phyloP scores from a whole-genome alignment of 2,888 invertebrate species.

The Byasa hedistus region DNA sequence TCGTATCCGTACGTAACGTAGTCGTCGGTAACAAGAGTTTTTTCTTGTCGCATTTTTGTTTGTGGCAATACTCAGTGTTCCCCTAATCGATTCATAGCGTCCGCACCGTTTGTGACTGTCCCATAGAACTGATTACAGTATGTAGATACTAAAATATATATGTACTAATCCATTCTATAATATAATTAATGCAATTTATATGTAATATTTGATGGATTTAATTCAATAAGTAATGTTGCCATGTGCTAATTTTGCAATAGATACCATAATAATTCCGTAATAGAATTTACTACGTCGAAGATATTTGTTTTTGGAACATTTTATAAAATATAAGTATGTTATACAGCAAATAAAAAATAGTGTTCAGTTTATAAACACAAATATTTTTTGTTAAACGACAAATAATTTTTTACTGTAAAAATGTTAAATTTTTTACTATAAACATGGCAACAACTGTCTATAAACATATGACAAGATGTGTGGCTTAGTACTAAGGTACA shows the following conservation, averaged over 20 bases:
- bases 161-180: not conserved
- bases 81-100: not conserved
- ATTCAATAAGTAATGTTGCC: not conserved
- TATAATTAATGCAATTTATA: not conserved
- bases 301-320: too few relatives aligned
- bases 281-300: too few relatives aligned
- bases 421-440: too few relatives aligned
- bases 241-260: conserved; percentile 1
- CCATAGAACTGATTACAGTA: conserved; percentile 6
- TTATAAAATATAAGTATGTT: too few relatives aligned
- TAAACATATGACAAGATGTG: not conserved
- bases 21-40: too few relatives aligned
- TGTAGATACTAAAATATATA: not conserved
- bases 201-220: not conserved
- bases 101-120: conserved; percentile 5
- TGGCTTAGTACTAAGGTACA: not conserved
- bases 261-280: too few relatives aligned
- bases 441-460: conserved; percentile 5
- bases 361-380: too few relatives aligned
- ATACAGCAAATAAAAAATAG: too few relatives aligned
- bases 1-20: too few relatives aligned
- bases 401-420: too few relatives aligned
- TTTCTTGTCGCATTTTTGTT: too few relatives aligned
- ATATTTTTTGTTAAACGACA: too few relatives aligned
- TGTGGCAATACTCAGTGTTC: not conserved